Evolutionary conservation across 2,113 vertebrate species (phyloP), one percentile per base, ranked within the genome.

Genomic region (Lycaon pictus): DNA sequence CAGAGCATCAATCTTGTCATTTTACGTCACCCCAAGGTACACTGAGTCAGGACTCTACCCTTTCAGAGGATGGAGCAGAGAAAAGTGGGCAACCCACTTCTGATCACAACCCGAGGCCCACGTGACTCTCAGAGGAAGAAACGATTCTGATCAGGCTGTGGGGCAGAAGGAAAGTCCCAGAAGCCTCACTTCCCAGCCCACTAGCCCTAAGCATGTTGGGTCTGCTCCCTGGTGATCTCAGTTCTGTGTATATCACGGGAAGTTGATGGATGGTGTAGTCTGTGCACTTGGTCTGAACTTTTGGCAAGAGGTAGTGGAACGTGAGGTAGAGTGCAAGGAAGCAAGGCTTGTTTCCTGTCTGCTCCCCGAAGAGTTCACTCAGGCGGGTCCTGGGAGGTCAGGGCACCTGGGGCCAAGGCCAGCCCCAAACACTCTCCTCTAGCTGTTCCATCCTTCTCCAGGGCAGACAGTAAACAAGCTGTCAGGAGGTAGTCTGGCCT

Each of bases 101-200:
- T 20, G n/a, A 35, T 81, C 91, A 43, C 27, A 77, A 76, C n/a
- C 43, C 11, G 71, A 93, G 43, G 56, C 58, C 69, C 43, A 58
- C 95, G n/a, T 92, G 62, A 80, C 72, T 92, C 92, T 37, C 17
- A 51, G 65, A 93, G 81, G 55, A 85, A 95, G 87, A 93, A 77
- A 11, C 0, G 15, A 48, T 32, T 29, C 56, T 76, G 1, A 9
- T 58, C 85, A 72, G 87, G 74, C 51, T 92, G 56, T 3, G 58
- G 76, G 51, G 76, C 12, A 71, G 88, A 29, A 94, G 82, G 72
- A 82, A 98, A 96, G 91, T 76, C 65, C 89, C 74, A 87, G 58
- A 74, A 55, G 32, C 83, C 51, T 79, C 20, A 56, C 25, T 86
- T 37, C 74, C 20, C n/a, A 77, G 79, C 48, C 56, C 77, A 76